phyloP scores from a whole-genome alignment of 1,140 invertebrate genomes.

The Wiebesia pumilae region DNA sequence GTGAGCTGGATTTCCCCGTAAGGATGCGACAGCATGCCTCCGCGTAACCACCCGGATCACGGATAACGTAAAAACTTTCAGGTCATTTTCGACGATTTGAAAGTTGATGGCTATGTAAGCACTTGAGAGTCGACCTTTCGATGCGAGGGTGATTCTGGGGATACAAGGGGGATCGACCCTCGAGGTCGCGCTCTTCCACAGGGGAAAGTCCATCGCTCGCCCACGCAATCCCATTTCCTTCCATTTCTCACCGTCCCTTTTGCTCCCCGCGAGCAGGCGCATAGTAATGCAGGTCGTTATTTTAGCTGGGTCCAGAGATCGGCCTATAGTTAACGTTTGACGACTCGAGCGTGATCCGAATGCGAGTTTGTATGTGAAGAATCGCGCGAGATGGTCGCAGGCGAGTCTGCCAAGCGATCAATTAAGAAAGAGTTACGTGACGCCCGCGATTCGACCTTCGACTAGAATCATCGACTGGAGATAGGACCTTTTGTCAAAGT shows the following conservation, averaged over 20 bases:
- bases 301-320: slow-evolving; percentile 38
- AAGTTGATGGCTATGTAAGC: slow-evolving; percentile 29
- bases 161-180: slow-evolving; percentile 32
- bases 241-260: slow-evolving; percentile 54
- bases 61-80: slow-evolving; percentile 12
- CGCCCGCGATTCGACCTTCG: background rate
- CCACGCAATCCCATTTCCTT: slow-evolving; percentile 51
- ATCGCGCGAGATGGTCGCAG: slow-evolving; percentile 25
- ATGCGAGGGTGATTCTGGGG: background rate
- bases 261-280: slow-evolving; percentile 16
- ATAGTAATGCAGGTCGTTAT: slow-evolving; percentile 62
- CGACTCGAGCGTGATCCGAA: slow-evolving; percentile 61
- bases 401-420: background rate
- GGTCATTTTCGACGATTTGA: slow-evolving; percentile 42
- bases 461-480: background rate
- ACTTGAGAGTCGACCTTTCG: background rate
- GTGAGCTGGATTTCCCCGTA: background rate
- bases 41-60: background rate
- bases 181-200: background rate
- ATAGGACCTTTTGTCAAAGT: no score
- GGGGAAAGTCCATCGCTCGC: background rate
- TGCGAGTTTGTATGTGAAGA: slow-evolving; percentile 50
- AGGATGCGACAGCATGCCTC: background rate
- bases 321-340: slow-evolving; percentile 61
- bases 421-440: slow-evolving; percentile 54